Evolutionary conservation across 2,888 invertebrate genomes (phyloP).

Genomic region (Nemapogon koenigi): DNA sequence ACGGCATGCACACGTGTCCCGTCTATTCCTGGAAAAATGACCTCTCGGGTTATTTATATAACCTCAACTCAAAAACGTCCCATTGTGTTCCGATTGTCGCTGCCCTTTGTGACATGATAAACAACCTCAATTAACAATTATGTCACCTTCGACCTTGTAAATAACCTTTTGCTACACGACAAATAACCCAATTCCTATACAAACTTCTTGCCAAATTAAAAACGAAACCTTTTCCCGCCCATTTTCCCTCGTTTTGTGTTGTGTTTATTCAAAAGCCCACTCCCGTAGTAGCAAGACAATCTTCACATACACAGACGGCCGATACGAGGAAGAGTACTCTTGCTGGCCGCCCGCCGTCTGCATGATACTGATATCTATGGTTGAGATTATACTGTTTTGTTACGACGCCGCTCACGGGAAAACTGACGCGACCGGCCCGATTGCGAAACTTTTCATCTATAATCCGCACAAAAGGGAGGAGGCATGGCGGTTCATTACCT

Average conservation of each 20-base stretch:
- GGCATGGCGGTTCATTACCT: constrained; percentile 92
- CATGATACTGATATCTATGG: constrained; percentile 87
- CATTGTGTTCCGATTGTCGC: too few relatives aligned
- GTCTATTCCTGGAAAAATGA: too few relatives aligned
- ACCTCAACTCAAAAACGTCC: too few relatives aligned
- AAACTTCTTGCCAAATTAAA: too few relatives aligned
- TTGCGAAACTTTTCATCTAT: constrained; percentile 84
- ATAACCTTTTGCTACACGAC: too few relatives aligned
- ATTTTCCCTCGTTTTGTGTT: constrained; percentile 18
- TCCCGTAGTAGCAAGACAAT: constrained; percentile 31
- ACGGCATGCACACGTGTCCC: too few relatives aligned
- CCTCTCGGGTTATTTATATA: too few relatives aligned
- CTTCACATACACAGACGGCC: constrained; percentile 70
- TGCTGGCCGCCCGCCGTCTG: constrained; percentile 93
- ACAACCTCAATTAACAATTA: too few relatives aligned
- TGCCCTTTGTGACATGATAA: too few relatives aligned
- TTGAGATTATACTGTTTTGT: constrained; percentile 82
- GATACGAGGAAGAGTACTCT: constrained; percentile 90
- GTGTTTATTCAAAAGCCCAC: constrained; percentile 28
- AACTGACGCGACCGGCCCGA: constrained; percentile 71
- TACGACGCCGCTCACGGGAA: constrained; percentile 54
- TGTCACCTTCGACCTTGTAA: too few relatives aligned
- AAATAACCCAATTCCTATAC: too few relatives aligned
- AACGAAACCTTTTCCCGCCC: not conserved
- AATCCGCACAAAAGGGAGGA: constrained; percentile 85